phyloP scores from a whole-genome alignment of 2,888 invertebrate species.

The Frankliniella intonsa region DNA sequence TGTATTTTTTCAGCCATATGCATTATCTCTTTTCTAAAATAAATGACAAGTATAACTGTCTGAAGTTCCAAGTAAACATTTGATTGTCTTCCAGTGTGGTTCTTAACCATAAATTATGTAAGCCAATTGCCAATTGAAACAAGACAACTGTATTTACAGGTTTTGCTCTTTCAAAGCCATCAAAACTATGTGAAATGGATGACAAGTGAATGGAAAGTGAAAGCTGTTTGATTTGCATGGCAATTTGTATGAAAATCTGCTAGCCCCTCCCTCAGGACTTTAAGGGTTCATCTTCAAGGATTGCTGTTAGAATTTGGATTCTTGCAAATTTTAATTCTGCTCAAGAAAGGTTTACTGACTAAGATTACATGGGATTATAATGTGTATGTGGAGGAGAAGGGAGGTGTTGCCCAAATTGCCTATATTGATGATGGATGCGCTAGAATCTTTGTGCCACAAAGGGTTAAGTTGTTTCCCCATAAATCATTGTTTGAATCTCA shows the following conservation, averaged over 20 bases:
- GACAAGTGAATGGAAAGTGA: slow-evolving; percentile 1
- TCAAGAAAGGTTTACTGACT: not conserved
- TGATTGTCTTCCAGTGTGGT: slow-evolving; percentile 16
- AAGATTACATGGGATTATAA: too few relatives aligned
- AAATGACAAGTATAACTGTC: too few relatives aligned
- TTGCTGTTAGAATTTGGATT: too few relatives aligned
- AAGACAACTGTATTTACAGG: slow-evolving; percentile 9
- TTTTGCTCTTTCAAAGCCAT: not conserved
- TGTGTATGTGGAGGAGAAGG: not conserved
- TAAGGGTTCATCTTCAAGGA: too few relatives aligned
- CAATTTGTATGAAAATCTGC: not conserved
- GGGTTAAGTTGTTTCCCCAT: slow-evolving; percentile 19
- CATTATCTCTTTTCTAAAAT: too few relatives aligned
- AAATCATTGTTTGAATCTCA: not conserved
- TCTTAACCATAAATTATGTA: slow-evolving; percentile 11
- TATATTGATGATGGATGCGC: not conserved
- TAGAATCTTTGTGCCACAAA: slow-evolving; percentile 13
- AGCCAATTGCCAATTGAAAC: slow-evolving; percentile 14
- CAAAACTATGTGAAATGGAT: not conserved
- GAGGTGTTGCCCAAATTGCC: not conserved
- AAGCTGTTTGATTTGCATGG: slow-evolving; percentile 1
- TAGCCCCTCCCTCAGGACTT: not conserved
- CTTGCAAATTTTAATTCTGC: too few relatives aligned
- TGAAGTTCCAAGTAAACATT: not conserved
- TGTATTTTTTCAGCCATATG: too few relatives aligned